phyloP scores from a whole-genome alignment of 2,113 vertebrate genomes.

The Raphicerus campestris region DNA sequence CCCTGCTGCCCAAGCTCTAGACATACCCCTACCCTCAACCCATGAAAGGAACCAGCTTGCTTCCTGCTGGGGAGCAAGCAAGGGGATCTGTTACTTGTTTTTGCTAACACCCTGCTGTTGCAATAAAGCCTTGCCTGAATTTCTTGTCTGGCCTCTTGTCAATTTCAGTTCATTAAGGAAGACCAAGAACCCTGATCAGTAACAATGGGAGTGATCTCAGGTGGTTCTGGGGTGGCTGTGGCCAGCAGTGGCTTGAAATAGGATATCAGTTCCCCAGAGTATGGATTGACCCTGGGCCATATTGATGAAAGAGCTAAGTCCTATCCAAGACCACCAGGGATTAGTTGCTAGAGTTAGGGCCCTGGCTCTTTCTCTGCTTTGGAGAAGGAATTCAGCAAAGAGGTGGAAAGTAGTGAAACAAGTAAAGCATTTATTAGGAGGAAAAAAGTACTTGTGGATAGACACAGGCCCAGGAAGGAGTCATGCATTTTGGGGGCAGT shows the following conservation, averaged over 20 bases:
- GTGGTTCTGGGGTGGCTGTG: neutral
- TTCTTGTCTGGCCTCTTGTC: neutral
- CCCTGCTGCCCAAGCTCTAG: neutral
- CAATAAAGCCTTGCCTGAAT: neutral
- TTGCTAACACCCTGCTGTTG: neutral
- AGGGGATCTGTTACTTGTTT: neutral
- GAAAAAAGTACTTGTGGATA: neutral
- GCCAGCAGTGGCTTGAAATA: neutral
- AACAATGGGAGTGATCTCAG: neutral
- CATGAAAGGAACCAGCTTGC: neutral
- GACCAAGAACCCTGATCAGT: neutral
- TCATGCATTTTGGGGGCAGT: neutral
- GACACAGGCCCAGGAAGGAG: neutral
- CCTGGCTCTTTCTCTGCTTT: neutral
- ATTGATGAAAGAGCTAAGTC: neutral
- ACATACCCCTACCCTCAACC: neutral
- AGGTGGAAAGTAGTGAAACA: neutral
- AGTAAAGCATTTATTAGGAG: neutral
- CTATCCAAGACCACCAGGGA: neutral
- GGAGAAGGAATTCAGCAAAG: neutral
- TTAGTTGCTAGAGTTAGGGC: neutral
- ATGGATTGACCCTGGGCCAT: neutral
- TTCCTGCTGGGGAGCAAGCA: neutral
- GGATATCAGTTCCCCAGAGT: neutral
- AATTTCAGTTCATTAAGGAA: neutral